Base-by-base conservation (phyloP, 2,113 vertebrate species). In the Pandion haliaetus region DNA sequence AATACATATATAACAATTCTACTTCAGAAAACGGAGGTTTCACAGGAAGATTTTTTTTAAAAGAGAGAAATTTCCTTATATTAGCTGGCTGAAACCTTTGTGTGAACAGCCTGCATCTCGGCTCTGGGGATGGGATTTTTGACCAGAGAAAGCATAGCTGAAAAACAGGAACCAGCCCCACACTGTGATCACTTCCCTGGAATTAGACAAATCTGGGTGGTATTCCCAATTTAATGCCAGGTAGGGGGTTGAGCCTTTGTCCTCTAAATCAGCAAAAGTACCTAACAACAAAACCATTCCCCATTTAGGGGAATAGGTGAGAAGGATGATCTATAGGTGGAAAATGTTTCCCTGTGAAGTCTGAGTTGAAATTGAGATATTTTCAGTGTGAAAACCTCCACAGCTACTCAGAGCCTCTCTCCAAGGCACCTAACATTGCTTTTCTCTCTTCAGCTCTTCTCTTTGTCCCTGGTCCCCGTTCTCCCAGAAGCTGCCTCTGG, bases 1-100 rank as follows among this genome's bases (percentile, higher is more conserved):
- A 7, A 20, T 23, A 21, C 1, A 2, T 4, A 16, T 3, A 2
- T 57, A 4, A 1, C 8, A 29, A 29, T 70, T 62, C 14, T 87
- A 12, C 31, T 62, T 59, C 23, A 26, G 50, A 14, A 62, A 88
- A 29, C 2, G 14, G 54, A 29, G 8, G 40, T 78, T 71, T 82
- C 32, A n/a, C 3, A 3, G 17, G 11, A 66, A 49, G 32, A 15
- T 23, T 14, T 31, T 17, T n/a, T 45, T 15, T 6, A 29, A 62
- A 61, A 26, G 16, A 52, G 8, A 63, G 8, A 42, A 14, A 42
- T 38, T 63, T 74, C 55, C 10, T 26, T 57, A 2, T 32, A 20
- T 38, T 7, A 42, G 10, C 38, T 62, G 34, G 7, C 32, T 62
- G 58, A 72, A 78, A 29, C 5, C 36, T 57, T 49, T 34, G 34